Evolutionary conservation across 2,888 invertebrate genomes (phyloP), one percentile per base, ranked within the genome.

Genomic region (Octodonta nipae): DNA sequence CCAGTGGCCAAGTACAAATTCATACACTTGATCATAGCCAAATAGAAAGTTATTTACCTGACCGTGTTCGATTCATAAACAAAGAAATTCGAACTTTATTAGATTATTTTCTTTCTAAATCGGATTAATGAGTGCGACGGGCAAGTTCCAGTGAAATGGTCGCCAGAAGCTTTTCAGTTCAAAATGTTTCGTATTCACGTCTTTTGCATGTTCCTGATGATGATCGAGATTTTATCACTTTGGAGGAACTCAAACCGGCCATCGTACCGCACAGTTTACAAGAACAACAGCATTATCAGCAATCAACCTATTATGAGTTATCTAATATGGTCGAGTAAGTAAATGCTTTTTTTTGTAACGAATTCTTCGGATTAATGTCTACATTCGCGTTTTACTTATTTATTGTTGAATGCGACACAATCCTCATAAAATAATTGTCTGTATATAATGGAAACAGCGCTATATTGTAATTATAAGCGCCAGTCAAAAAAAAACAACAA

Each of bases 241-340:
- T 64, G 17, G 61, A 63, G 38, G 63, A 63, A 43, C 43, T 63
- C 10, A 63, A 63, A 40, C 58, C 63, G 6, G 33, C 20, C 3
- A 24, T 28, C 10, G 30, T 30, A 11, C 40, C 37, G 26, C 37
- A 12, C 15, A 12, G 12, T 13, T 2, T 11, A 8, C 26, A 26
- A 8, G 10, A 26, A 8, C 26, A 26, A 36, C 10, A 31, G 17
- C 10, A 15, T 36, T 49, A 51, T 10, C 56, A 58, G 36, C 53
- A 58, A 34, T 51, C 56, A 3, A 55, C 45, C 34, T 61, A 58
- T 39, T 62, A 58, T 46, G 58, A 61, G 37, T 37, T 59, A 17
- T 49, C 56, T n/a, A 56, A 47, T 41, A 52, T 57, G 42, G 50
- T 55, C 34, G 57, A 61, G 60, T 61, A 51, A 60, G 61, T 58